phyloP scores from a whole-genome alignment of 2,113 vertebrate genomes.

The Oryzias curvinotus region DNA sequence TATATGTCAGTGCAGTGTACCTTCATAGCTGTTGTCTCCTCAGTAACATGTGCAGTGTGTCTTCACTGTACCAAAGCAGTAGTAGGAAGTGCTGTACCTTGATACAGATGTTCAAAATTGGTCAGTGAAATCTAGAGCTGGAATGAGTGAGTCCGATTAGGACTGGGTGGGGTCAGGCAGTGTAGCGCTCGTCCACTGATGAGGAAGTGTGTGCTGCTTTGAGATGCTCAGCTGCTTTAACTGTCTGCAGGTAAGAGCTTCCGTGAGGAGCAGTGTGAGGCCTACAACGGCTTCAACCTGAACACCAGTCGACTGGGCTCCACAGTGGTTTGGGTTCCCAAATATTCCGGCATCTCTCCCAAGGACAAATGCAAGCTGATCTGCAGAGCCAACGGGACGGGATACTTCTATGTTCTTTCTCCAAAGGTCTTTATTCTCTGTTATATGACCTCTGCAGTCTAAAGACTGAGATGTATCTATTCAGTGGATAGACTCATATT shows the following conservation, averaged over 20 bases:
- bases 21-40: too few relatives aligned
- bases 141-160: too few relatives aligned
- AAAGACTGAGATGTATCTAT: too few relatives aligned
- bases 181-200: background rate
- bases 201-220: accelerated
- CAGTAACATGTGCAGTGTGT: too few relatives aligned
- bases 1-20: too few relatives aligned
- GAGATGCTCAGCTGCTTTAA: background rate
- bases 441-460: too few relatives aligned
- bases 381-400: constrained; percentile 92
- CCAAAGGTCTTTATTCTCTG: constrained; percentile 83
- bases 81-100: too few relatives aligned
- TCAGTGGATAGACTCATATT: too few relatives aligned
- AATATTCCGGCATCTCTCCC: constrained; percentile 89
- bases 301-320: constrained; percentile 91
- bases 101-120: too few relatives aligned
- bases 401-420: constrained; percentile 94
- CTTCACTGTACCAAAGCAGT: too few relatives aligned
- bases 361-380: constrained; percentile 96
- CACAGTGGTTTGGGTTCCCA: constrained; percentile 91
- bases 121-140: too few relatives aligned
- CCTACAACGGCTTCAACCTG: constrained; percentile 91
- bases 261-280: constrained; percentile 93
- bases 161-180: background rate
- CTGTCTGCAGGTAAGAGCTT: constrained; percentile 84